phyloP scores from a whole-genome alignment of 2,113 vertebrate genomes.

The Tetrao urogallus region DNA sequence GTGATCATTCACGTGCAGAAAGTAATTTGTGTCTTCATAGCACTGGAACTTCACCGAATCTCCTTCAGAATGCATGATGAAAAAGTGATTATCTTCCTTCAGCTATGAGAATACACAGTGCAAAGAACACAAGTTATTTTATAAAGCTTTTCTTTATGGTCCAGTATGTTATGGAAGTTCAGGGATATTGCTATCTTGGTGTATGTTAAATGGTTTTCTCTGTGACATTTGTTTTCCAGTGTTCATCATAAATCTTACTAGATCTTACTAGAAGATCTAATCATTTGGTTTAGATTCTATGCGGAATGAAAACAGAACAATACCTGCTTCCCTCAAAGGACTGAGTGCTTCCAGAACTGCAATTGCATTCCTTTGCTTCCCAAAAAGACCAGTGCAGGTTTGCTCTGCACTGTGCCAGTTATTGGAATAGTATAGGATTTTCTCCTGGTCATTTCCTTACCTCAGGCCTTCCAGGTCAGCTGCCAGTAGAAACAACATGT shows the following conservation, averaged over 20 bases:
- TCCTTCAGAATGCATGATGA: conserved; percentile 70
- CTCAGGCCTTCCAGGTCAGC: background rate
- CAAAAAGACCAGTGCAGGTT: background rate
- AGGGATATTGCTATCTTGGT: background rate
- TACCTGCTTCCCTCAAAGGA: background rate
- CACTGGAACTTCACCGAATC: conserved; percentile 66
- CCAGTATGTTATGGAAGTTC: background rate
- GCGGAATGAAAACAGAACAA: background rate
- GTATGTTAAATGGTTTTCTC: background rate
- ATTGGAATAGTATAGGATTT: background rate
- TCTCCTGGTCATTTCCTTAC: background rate
- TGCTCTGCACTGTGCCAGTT: background rate
- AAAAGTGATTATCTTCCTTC: conserved; percentile 52
- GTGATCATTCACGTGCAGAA: conserved; percentile 35
- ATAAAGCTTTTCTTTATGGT: background rate
- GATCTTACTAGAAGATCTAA: background rate
- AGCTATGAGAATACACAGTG: conserved; percentile 42
- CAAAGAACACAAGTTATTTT: background rate
- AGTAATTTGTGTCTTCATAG: conserved; percentile 42
- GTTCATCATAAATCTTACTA: background rate
- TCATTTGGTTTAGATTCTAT: background rate
- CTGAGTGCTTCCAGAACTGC: background rate
- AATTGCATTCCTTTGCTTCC: background rate
- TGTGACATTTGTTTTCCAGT: background rate
- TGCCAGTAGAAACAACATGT: background rate